Evolutionary conservation across 2,888 invertebrate genomes (phyloP).

Genomic region (Ditula angustiorana): DNA sequence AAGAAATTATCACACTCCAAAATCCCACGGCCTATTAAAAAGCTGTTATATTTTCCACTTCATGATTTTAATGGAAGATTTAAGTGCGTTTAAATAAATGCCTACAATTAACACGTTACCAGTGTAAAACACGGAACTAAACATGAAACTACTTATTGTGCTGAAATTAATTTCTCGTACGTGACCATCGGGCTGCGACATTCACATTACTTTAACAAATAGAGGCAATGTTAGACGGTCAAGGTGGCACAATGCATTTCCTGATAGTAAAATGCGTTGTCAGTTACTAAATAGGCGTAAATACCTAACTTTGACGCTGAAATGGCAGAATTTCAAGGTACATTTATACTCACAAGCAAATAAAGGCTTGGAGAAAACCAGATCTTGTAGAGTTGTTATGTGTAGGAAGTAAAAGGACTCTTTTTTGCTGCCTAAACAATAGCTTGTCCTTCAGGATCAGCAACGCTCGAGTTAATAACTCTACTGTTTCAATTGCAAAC

Average conservation of each 20-base stretch:
- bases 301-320: not conserved
- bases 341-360: too few relatives aligned
- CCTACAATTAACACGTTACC: not conserved
- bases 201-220: constrained; percentile 41
- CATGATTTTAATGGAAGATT: not conserved
- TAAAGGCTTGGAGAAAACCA: too few relatives aligned
- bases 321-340: constrained; percentile 13
- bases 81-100: not conserved
- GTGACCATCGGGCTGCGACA: constrained; percentile 45
- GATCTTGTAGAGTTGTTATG: too few relatives aligned
- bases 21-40: constrained; percentile 1
- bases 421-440: too few relatives aligned
- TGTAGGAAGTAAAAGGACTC: too few relatives aligned
- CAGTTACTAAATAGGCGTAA: constrained; percentile 5
- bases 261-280: constrained; percentile 29
- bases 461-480: too few relatives aligned
- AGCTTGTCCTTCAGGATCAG: too few relatives aligned
- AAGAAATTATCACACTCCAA: not conserved
- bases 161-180: constrained; percentile 40
- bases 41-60: not conserved
- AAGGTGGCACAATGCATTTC: constrained; percentile 43
- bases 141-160: not conserved
- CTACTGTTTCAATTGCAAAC: too few relatives aligned
- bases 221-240: constrained; percentile 44
- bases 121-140: constrained; percentile 14